Evolutionary conservation across 2,888 invertebrate species (phyloP).

Genomic region (Allolobophora icterica): DNA sequence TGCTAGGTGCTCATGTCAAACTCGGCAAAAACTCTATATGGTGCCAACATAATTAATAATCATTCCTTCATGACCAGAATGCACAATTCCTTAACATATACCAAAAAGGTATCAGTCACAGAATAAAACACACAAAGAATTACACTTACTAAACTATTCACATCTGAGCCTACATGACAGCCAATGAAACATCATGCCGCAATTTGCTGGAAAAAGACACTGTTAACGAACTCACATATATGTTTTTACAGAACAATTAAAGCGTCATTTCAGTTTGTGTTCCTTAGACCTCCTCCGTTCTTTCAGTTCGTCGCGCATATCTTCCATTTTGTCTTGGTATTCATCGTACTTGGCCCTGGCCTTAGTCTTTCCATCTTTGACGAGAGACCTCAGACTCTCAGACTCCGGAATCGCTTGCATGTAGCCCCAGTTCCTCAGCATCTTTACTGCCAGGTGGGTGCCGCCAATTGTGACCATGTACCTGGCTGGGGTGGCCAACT

Average conservation of each 20-base stretch:
- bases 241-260: not conserved
- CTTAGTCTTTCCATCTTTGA: slow-evolving; percentile 53
- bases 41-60: not conserved
- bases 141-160: not conserved
- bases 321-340: slow-evolving; percentile 36
- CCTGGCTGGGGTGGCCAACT: slow-evolving; percentile 85
- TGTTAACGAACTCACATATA: not conserved
- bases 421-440: slow-evolving; percentile 79
- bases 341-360: slow-evolving; percentile 45
- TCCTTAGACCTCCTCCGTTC: slow-evolving; percentile 6
- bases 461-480: slow-evolving; percentile 90
- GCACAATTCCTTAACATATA: not conserved
- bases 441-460: slow-evolving; percentile 83
- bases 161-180: not conserved
- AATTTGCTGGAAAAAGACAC: not conserved
- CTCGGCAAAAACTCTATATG: not conserved
- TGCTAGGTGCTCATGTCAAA: not conserved
- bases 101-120: not conserved
- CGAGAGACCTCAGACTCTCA: slow-evolving; percentile 52
- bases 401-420: slow-evolving; percentile 78
- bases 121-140: slow-evolving; percentile 6
- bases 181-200: not conserved
- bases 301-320: slow-evolving; percentile 34
- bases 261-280: not conserved
- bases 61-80: not conserved